phyloP scores from a whole-genome alignment of 2,113 vertebrate genomes.

The Oryzias celebensis region DNA sequence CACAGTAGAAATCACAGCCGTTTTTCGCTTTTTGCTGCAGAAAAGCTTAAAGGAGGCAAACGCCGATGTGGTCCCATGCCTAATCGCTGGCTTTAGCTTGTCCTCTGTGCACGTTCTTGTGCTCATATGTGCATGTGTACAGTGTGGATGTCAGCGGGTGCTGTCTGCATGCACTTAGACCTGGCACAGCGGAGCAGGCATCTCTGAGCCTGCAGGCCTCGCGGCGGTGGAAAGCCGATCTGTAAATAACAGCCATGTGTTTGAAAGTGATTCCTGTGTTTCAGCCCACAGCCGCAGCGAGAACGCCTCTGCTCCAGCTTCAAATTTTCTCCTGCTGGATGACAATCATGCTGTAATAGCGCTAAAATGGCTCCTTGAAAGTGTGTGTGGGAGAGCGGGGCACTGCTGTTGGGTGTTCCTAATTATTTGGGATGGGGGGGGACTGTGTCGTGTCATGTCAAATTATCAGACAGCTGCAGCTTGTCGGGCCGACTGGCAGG shows the following conservation, averaged over 20 bases:
- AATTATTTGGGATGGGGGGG: constrained; percentile 90
- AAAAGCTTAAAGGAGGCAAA: constrained; percentile 41
- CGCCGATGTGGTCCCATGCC: constrained; percentile 24
- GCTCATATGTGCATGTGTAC: constrained; percentile 23
- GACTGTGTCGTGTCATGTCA: constrained; percentile 95
- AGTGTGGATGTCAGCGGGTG: constrained; percentile 44
- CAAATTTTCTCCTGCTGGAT: constrained; percentile 73
- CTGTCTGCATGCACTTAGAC: constrained; percentile 77
- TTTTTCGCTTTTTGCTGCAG: constrained; percentile 46
- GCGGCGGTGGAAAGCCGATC: constrained; percentile 71
- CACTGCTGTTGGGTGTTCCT: constrained; percentile 87
- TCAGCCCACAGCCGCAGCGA: constrained; percentile 65
- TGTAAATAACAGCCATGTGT: constrained; percentile 80
- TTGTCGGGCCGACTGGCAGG: constrained; percentile 67
- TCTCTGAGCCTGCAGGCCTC: constrained; percentile 68
- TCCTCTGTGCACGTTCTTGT: constrained; percentile 31
- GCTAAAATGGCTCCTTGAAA: constrained; percentile 86
- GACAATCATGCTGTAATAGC: constrained; percentile 91
- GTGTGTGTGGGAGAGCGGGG: constrained; percentile 62
- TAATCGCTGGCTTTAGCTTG: constrained; percentile 54
- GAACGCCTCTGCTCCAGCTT: constrained; percentile 56
- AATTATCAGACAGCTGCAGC: constrained; percentile 96
- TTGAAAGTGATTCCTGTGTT: constrained; percentile 66
- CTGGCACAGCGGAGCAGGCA: constrained; percentile 68
- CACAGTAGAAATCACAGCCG: constrained; percentile 29